Conservation (phyloP, 2,888 invertebrate species). For the Deilephila elpenor region DNA sequence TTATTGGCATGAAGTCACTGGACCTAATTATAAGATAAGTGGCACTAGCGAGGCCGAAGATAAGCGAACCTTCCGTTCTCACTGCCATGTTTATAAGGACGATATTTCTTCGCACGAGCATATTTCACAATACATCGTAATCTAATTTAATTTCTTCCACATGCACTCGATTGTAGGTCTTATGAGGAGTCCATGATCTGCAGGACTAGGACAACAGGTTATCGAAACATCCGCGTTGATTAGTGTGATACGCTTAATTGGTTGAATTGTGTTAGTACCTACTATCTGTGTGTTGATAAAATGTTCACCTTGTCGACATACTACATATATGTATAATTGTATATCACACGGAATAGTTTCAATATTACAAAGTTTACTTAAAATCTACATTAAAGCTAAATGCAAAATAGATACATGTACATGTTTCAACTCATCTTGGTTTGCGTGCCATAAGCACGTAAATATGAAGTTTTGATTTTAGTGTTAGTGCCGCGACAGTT, state of each 20-base stretch:
- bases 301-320: too few relatives aligned
- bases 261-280: constrained; percentile 40
- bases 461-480: too few relatives aligned
- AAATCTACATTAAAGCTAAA: too few relatives aligned
- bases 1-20: constrained; percentile 6
- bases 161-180: constrained; percentile 41
- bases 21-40: constrained; percentile 31
- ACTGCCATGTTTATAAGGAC: constrained; percentile 29
- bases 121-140: constrained; percentile 29
- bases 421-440: too few relatives aligned
- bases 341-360: too few relatives aligned
- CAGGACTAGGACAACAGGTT: constrained; percentile 45
- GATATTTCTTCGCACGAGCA: constrained; percentile 29
- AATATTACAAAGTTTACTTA: too few relatives aligned
- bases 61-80: constrained; percentile 36
- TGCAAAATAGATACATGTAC: too few relatives aligned
- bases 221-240: constrained; percentile 45
- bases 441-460: too few relatives aligned
- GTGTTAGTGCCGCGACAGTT: too few relatives aligned
- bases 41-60: constrained; percentile 35
- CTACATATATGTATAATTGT: too few relatives aligned
- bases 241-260: constrained; percentile 44
- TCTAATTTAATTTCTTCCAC: constrained; percentile 33
- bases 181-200: constrained; percentile 47
- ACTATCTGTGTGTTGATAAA: not conserved